phyloP scores from a whole-genome alignment of 1,140 invertebrate species.

The Drosophila arizonae region DNA sequence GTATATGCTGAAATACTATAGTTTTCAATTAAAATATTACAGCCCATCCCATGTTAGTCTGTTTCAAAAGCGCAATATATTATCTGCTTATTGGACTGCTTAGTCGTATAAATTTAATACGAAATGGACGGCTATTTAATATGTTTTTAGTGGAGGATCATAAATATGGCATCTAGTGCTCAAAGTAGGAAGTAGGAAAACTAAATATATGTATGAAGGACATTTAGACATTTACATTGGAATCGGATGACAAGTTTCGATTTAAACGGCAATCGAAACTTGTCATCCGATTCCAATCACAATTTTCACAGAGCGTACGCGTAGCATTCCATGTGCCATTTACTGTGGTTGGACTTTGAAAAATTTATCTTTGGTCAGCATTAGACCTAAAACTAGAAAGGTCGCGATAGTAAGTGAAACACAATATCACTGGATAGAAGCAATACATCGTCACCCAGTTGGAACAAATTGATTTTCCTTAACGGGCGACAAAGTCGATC shows the following conservation, averaged over 20 bases:
- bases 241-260: conserved; percentile 65
- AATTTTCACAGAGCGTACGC: conserved; percentile 60
- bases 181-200: neutral
- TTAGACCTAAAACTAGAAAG: conserved; percentile 5
- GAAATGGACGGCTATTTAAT: too few relatives aligned
- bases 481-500: conserved; percentile 57
- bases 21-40: too few relatives aligned
- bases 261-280: too few relatives aligned
- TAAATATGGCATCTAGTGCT: neutral
- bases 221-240: conserved; percentile 9
- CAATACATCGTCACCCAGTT: conserved; percentile 51
- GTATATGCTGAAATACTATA: too few relatives aligned
- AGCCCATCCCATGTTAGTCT: too few relatives aligned
- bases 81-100: too few relatives aligned
- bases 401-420: conserved; percentile 1
- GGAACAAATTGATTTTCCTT: conserved; percentile 73
- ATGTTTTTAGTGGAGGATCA: too few relatives aligned
- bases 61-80: too few relatives aligned
- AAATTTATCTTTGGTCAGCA: conserved; percentile 55
- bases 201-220: too few relatives aligned
- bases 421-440: conserved; percentile 24
- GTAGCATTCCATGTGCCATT: conserved; percentile 34
- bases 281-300: too few relatives aligned
- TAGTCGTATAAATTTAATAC: too few relatives aligned
- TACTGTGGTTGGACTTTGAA: conserved; percentile 29